phyloP scores from a whole-genome alignment of 2,113 vertebrate species.

The Ornithorhynchus anatinus region DNA sequence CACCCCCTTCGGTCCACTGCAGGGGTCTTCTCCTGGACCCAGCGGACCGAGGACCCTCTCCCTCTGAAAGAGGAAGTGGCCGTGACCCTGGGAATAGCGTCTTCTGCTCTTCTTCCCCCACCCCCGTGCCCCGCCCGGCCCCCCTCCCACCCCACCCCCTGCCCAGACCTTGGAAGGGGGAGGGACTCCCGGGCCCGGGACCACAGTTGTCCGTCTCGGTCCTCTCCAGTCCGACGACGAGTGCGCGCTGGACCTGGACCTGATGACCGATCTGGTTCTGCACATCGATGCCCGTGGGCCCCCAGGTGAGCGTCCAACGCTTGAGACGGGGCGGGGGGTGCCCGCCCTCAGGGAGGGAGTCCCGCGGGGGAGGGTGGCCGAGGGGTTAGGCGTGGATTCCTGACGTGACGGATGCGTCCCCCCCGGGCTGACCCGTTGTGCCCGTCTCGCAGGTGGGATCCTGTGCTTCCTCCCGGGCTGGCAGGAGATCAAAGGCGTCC shows the following conservation, averaged over 20 bases:
- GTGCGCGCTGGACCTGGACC: slow-evolving; percentile 78
- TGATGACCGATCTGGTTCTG: slow-evolving; percentile 87
- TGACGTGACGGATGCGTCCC: too few species aligned
- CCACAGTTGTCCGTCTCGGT: too few species aligned
- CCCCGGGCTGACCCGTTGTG: not conserved
- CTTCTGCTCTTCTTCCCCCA: too few species aligned
- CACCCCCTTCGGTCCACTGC: too few species aligned
- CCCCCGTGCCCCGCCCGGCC: too few species aligned
- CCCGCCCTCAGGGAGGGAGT: not conserved
- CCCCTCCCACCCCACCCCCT: too few species aligned
- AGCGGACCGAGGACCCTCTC: too few species aligned
- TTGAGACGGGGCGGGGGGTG: not conserved
- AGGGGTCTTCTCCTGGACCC: too few species aligned
- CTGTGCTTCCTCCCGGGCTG: slow-evolving; percentile 97
- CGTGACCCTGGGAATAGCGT: too few species aligned
- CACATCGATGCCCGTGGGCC: slow-evolving; percentile 84
- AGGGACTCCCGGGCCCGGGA: rapidly evolving
- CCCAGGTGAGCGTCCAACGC: slow-evolving; percentile 82
- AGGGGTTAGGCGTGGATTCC: too few species aligned
- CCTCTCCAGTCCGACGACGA: slow-evolving; percentile 74
- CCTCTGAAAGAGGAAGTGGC: too few species aligned
- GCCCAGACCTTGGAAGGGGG: too few species aligned
- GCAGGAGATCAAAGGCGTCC: slow-evolving; percentile 93
- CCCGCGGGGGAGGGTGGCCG: not conserved
- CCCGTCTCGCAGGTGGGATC: slow-evolving; percentile 83